Evolutionary conservation across 1,140 invertebrate species (phyloP), one percentile per base, ranked within the genome.

Genomic region (Bombus balteatus): DNA sequence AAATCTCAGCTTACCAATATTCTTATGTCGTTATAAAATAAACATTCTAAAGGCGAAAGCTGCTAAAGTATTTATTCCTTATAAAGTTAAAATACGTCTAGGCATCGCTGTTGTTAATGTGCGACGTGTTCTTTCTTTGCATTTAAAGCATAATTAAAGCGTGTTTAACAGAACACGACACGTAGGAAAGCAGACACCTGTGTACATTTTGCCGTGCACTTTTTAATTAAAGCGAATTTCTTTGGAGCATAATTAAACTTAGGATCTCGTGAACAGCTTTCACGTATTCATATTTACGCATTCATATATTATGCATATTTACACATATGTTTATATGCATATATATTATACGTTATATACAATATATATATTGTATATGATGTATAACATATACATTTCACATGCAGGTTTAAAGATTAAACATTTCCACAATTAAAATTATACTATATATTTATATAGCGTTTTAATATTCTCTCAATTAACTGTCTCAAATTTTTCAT

Each of bases 181-280:
- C 28, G 53, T 62, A 78, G 57, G 28, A 10, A 37, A 41, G 28
- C 28, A 41, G 37, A 59, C n/a, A 65, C 37, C n/a, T 32, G 18
- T 18, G 37, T 41, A 66, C 65, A 66, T 37, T 78, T 68, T 78
- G 59, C 28, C 15, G 59, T 32, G 28, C 9, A 65, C 18, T 41
- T 78, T 78, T 78, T 62, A 78, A 62, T 78, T 62, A 65, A 65
- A 78, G 75, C 15, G 15, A 66, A 78, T 28, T 39, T 65, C 75
- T 78, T 65, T 25, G 28, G 28, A 22, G 15, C 57, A 66, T 65
- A 78, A 78, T 65, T 78, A 78, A 65, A 77, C 75, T 25, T 22
- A 25, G 28, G 2, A 65, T n/a, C 34, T 59, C 8, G 74, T 18
- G 15, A 59, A 37, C 34, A 41, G 75, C 41, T 59, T 77, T 22